Percentiles rank a stretch among this genome's conserved stretches.
phyloP scores from a whole-genome alignment of 1,140 invertebrate genomes.

The Diachasma alloeum region DNA sequence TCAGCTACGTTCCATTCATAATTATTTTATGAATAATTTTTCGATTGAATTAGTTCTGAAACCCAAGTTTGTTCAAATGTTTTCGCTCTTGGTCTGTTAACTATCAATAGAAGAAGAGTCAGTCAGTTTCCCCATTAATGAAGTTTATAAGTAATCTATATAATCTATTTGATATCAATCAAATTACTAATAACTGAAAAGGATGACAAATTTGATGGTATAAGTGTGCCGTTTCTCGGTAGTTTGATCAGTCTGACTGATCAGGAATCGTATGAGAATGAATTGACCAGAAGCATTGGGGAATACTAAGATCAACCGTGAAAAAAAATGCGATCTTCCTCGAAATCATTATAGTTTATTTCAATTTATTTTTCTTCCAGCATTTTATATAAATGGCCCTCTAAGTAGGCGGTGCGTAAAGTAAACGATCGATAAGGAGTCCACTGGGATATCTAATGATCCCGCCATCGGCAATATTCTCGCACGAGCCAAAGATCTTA shows the following conservation, averaged over 20 bases:
- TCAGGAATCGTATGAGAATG: neutral
- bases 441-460: constrained; percentile 26
- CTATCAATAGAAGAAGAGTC: too few species aligned
- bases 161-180: too few species aligned
- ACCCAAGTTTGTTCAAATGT: too few species aligned
- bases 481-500: constrained; percentile 17
- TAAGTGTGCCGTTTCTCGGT: too few species aligned
- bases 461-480: constrained; percentile 24
- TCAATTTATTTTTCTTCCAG: neutral
- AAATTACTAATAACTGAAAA: too few species aligned
- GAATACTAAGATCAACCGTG: neutral
- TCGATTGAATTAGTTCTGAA: too few species aligned
- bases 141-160: too few species aligned
- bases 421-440: constrained; percentile 14
- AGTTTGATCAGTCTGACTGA: neutral
- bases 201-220: too few species aligned
- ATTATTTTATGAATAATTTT: too few species aligned
- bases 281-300: neutral
- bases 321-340: neutral
- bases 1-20: too few species aligned
- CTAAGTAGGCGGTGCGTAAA: constrained; percentile 4
- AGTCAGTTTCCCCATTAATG: too few species aligned
- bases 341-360: constrained; percentile 10
- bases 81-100: too few species aligned
- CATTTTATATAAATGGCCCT: constrained; percentile 1